A percentile compares a stretch with the other conserved stretches of the same genome.
Conservation (phyloP, 2,113 vertebrate genomes). For the Mastomys natalensis region DNA sequence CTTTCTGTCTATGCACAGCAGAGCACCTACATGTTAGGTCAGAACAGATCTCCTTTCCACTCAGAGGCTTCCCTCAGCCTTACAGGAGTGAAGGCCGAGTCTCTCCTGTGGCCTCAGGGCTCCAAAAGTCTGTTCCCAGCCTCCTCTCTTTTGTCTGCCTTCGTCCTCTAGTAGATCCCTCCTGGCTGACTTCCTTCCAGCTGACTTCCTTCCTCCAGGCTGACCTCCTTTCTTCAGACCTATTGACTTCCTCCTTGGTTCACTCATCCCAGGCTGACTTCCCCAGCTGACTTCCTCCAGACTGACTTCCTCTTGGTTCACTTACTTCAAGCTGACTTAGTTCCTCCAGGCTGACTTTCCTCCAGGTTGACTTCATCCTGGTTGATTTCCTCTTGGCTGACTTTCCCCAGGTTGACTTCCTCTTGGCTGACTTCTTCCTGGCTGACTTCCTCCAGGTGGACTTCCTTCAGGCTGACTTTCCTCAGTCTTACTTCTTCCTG, state of each 20-base stretch:
- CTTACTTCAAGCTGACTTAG: too few relatives aligned
- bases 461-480: too few relatives aligned
- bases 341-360: background rate
- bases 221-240: too few relatives aligned
- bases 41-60: background rate
- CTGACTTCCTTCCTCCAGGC: too few relatives aligned
- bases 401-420: too few relatives aligned
- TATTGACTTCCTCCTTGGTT: background rate
- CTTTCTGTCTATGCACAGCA: background rate
- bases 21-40: too few relatives aligned
- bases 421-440: too few relatives aligned
- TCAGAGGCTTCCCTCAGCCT: rapidly evolving
- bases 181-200: background rate
- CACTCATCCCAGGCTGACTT: background rate
- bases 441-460: too few relatives aligned
- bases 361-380: background rate
- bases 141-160: background rate
- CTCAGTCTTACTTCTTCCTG: too few relatives aligned
- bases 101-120: background rate
- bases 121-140: background rate
- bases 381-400: too few relatives aligned
- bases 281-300: too few relatives aligned
- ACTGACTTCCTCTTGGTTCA: too few relatives aligned
- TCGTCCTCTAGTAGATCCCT: background rate
- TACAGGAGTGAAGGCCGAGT: background rate